Evolutionary conservation across 1,140 invertebrate genomes (phyloP), one percentile per base, ranked within the genome.

Genomic region (Drosophila serrata): DNA sequence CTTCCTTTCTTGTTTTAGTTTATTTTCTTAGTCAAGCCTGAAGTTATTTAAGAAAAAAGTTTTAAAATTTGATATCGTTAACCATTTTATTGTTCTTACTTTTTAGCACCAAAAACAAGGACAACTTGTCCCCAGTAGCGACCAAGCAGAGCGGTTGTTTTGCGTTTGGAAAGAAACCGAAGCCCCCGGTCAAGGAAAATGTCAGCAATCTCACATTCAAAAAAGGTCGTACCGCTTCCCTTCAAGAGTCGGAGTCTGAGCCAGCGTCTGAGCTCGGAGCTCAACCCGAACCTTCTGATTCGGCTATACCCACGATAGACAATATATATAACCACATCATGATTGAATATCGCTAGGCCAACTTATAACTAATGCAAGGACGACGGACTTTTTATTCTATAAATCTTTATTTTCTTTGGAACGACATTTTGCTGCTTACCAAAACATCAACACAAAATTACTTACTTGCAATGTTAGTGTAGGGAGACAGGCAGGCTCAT

Each of bases 111-210:
- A 88, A 88, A 46, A 88, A 88, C 57, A 88, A 85, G 75, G 85
- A 88, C 24, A 92, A 92, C 43, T 56, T 92, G 12, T 88, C 91
- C 9, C 91, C 90, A 12, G 91, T 92, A 17, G 91, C 88, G 11
- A 91, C 91, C 15, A 92, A 92, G 42, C 91, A 92, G 39, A 92
- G 91, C 55, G 91, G 91, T 0, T 85, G 81, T 43, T 88, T 88
- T 35, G 85, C 85, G n/a, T 88, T 88, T 37, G 85, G 85, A 24
- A 90, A 85, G 31, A 88, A 88, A n/a, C 85, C 85, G 9, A 88
- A 85, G 46, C 31, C 48, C 12, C 29, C 46, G 6, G n/a, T 39
- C 15, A 82, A 88, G 49, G 22, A 48, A 8, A 56, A 70, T 35
- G 19, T 9, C 24, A 39, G 31, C 43, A 33, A n/a, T 48, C 24